phyloP scores from a whole-genome alignment of 2,888 invertebrate genomes.

The Gisinianus flammeolus region DNA sequence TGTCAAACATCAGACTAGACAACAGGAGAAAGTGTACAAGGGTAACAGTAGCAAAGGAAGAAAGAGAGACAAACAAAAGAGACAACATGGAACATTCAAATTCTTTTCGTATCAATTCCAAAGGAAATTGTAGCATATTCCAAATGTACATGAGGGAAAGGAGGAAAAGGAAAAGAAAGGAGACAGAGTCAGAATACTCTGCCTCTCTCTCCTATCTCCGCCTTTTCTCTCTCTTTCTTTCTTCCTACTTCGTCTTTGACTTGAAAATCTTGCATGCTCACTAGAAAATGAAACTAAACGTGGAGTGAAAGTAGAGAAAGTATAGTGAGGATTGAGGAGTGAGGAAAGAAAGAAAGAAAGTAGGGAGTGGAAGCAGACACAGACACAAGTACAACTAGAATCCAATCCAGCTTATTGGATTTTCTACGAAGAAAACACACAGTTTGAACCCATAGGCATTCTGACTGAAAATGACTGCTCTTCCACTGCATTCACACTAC shows the following conservation, averaged over 20 bases:
- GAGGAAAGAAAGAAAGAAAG: neutral
- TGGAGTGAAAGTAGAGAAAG: neutral
- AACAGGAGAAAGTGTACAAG: neutral
- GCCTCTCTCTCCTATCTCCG: neutral
- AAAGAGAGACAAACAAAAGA: neutral
- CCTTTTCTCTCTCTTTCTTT: constrained; percentile 2
- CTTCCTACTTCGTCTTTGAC: neutral
- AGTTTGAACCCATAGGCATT: constrained; percentile 22
- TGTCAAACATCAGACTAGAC: neutral
- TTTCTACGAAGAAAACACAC: constrained; percentile 18
- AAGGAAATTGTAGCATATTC: too few relatives aligned
- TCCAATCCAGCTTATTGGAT: constrained; percentile 34
- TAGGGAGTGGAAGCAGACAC: neutral
- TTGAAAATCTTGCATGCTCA: too few relatives aligned
- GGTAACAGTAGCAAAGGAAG: neutral
- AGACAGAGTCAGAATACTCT: neutral
- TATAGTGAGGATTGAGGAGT: neutral
- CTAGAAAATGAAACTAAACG: neutral
- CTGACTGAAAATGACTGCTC: constrained; percentile 31
- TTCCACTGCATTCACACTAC: neutral
- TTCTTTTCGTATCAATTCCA: constrained; percentile 17
- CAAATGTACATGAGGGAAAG: too few relatives aligned
- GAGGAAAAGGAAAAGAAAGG: too few relatives aligned
- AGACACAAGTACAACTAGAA: neutral
- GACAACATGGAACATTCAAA: neutral